These are phyloP conservation scores for Prolemur simus DNA, from an alignment of 2,113 vertebrate species.

Conservation along the genomic window DNA sequence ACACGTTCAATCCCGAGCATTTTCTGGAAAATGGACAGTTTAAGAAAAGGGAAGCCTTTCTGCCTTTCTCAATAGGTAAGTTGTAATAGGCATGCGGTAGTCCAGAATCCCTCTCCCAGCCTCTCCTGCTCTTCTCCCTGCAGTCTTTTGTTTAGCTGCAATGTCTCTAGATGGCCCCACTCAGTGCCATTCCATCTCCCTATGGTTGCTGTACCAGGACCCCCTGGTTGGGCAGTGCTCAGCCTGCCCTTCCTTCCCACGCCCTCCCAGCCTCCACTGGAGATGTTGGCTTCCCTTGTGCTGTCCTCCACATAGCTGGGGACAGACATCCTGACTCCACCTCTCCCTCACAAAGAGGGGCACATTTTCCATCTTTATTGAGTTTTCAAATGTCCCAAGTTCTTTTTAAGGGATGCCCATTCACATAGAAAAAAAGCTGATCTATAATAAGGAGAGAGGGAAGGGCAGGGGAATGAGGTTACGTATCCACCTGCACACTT, in stretches of 20 bases:
- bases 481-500: background rate
- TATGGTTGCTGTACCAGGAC: rapidly evolving
- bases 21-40: constrained; percentile 92
- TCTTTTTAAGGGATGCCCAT: background rate
- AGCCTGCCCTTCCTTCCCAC: background rate
- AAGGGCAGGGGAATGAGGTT: rapidly evolving
- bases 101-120: background rate
- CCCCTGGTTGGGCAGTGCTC: background rate
- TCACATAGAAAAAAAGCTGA: background rate
- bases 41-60: constrained; percentile 87
- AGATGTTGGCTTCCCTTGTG: background rate
- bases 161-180: background rate
- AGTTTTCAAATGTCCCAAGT: background rate
- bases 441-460: background rate
- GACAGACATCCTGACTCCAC: background rate
- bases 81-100: background rate
- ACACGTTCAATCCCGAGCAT: constrained; percentile 90
- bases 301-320: background rate
- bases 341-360: background rate
- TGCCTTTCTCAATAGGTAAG: constrained; percentile 92
- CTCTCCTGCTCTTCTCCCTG: background rate
- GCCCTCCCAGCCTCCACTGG: background rate
- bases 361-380: background rate
- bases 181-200: background rate
- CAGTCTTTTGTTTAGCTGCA: rapidly evolving